A percentile compares a stretch with the other conserved stretches of the same genome.
Evolutionary conservation across 2,797 vertebrate species (phyloP).

Genomic region (Staurois parvus): DNA sequence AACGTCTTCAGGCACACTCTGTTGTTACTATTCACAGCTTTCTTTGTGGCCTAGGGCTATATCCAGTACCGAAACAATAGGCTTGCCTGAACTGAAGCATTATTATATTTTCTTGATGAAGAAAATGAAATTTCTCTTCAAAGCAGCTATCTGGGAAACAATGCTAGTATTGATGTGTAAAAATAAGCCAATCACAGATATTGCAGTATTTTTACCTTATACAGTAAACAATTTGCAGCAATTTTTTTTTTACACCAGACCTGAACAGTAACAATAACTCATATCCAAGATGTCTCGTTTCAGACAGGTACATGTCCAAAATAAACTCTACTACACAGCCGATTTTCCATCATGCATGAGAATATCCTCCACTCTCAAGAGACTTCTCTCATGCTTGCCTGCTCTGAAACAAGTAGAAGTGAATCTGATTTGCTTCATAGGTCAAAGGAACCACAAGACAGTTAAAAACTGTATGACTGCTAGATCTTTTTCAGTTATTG

Average conservation of each 20-base stretch:
- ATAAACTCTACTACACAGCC: background rate
- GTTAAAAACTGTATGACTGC: background rate
- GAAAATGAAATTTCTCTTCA: constrained; percentile 18
- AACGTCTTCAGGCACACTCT: constrained; percentile 21
- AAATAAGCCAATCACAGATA: constrained; percentile 18
- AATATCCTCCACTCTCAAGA: background rate
- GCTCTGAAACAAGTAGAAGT: no score
- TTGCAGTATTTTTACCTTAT: constrained; percentile 17
- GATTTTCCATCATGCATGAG: background rate
- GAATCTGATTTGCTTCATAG: no score
- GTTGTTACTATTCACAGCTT: constrained; percentile 44
- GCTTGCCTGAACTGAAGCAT: constrained; percentile 17
- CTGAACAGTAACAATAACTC: background rate
- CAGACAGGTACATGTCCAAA: background rate
- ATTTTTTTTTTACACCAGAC: background rate
- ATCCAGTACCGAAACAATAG: constrained; percentile 39
- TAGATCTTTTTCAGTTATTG: no score
- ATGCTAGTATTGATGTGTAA: constrained; percentile 25
- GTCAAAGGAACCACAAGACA: background rate
- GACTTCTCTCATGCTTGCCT: background rate
- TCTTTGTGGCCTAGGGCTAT: constrained; percentile 13
- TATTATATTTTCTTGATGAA: constrained; percentile 44
- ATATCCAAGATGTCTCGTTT: background rate
- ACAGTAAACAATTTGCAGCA: background rate
- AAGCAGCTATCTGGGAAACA: constrained; percentile 2